Conservation (phyloP, 2,888 invertebrate species). For the Epinotia ramella region DNA sequence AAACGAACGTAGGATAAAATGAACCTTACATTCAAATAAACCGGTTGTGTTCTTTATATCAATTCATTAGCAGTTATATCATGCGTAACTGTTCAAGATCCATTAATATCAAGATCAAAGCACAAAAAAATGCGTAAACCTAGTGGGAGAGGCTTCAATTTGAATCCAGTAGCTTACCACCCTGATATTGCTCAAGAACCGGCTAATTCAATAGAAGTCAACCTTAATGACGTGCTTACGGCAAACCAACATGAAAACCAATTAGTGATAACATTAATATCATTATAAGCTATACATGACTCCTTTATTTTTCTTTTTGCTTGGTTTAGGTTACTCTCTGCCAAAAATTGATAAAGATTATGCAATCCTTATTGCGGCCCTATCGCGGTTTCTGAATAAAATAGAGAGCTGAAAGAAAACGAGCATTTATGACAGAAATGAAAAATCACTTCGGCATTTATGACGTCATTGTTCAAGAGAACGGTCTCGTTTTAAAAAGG, state of each 20-base stretch:
- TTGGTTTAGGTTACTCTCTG: slow-evolving; percentile 9
- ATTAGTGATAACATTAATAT: slow-evolving; percentile 11
- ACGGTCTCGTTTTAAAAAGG: slow-evolving; percentile 66
- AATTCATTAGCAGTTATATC: no score
- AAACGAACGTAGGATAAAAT: no score
- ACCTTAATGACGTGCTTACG: neutral
- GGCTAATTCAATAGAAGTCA: neutral
- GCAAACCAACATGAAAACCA: neutral
- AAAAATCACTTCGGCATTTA: slow-evolving; percentile 75
- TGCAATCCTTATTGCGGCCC: slow-evolving; percentile 47
- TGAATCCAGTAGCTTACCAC: neutral
- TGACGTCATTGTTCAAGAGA: slow-evolving; percentile 54
- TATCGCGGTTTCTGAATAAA: slow-evolving; percentile 64
- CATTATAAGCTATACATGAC: neutral
- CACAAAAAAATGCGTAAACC: neutral
- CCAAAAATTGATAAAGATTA: neutral
- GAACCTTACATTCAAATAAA: no score
- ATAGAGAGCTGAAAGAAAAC: slow-evolving; percentile 52
- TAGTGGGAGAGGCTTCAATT: neutral
- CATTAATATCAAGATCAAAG: no score
- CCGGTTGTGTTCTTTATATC: no score
- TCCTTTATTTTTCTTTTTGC: slow-evolving; percentile 56
- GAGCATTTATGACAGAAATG: slow-evolving; percentile 70
- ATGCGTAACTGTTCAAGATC: no score
- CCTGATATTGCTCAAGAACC: neutral